A percentile compares a stretch with the other conserved stretches of the same genome.
phyloP scores from a whole-genome alignment of 2,113 vertebrate genomes.

The Bubo bubo region DNA sequence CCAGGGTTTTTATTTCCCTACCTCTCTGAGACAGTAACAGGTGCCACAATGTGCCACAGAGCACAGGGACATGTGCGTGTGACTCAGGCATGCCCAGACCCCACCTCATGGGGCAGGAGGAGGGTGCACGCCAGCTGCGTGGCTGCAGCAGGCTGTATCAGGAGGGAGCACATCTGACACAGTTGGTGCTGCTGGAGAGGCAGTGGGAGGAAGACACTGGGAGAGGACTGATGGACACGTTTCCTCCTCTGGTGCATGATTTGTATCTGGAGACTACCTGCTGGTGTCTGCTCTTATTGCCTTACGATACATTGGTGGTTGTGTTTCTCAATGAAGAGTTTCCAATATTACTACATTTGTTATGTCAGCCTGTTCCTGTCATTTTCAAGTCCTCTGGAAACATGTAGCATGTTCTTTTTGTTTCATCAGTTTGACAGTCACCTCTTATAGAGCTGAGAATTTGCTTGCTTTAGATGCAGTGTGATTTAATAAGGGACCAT shows the following conservation, averaged over 20 bases:
- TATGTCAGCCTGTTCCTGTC: background rate
- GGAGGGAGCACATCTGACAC: background rate
- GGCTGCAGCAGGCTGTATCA: background rate
- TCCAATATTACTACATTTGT: background rate
- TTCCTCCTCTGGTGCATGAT: background rate
- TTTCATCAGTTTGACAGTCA: background rate
- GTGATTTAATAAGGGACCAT: background rate
- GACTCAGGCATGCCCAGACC: background rate
- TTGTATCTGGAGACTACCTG: background rate
- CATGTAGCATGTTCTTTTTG: background rate
- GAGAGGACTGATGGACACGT: background rate
- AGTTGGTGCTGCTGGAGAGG: background rate
- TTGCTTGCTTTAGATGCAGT: background rate
- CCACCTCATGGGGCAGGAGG: background rate
- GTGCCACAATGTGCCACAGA: background rate
- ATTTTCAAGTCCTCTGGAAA: background rate
- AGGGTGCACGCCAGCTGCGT: rapidly evolving
- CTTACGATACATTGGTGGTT: background rate
- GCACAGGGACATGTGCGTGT: rapidly evolving
- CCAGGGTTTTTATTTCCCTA: background rate
- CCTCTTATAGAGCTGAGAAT: background rate
- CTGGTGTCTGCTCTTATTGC: background rate
- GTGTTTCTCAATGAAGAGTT: background rate
- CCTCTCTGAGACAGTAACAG: background rate
- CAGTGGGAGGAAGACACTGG: background rate